Conservation (phyloP, 1,140 invertebrate genomes). For the Eurosta solidaginis region DNA sequence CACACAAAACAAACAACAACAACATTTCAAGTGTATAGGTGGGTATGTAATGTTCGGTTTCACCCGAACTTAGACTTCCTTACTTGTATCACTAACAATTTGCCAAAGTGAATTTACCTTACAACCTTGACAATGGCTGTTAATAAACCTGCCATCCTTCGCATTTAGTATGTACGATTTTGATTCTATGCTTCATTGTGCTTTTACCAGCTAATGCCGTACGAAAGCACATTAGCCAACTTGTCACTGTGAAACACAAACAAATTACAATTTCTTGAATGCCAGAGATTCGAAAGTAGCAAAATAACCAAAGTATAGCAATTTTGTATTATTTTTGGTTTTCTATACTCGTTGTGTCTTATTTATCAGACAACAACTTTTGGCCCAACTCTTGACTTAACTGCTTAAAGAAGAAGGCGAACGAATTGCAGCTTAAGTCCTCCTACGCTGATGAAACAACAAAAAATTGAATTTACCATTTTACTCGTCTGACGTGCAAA, state of each 20-base stretch:
- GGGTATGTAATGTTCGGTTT: too few relatives aligned
- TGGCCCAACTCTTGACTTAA: not conserved
- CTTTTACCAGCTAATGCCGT: not conserved
- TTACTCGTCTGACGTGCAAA: not conserved
- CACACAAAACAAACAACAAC: too few relatives aligned
- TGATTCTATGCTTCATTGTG: not conserved
- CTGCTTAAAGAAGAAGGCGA: too few relatives aligned
- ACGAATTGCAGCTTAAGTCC: not conserved
- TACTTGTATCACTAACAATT: not conserved
- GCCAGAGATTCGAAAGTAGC: not conserved
- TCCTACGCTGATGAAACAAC: not conserved
- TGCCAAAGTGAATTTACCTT: not conserved
- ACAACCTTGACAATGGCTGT: not conserved
- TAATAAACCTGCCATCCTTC: not conserved
- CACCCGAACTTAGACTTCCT: too few relatives aligned
- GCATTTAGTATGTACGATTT: not conserved
- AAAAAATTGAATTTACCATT: slow-evolving; percentile 11
- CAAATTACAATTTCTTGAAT: slow-evolving; percentile 6
- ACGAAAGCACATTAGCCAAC: slow-evolving; percentile 5
- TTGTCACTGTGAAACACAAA: not conserved
- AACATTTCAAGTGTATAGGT: too few relatives aligned
- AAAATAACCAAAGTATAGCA: not conserved
- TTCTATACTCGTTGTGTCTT: not conserved
- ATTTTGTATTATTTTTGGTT: not conserved
- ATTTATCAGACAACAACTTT: not conserved